Evolutionary conservation across 2,888 invertebrate species (phyloP).

Genomic region (Latheticus oryzae): DNA sequence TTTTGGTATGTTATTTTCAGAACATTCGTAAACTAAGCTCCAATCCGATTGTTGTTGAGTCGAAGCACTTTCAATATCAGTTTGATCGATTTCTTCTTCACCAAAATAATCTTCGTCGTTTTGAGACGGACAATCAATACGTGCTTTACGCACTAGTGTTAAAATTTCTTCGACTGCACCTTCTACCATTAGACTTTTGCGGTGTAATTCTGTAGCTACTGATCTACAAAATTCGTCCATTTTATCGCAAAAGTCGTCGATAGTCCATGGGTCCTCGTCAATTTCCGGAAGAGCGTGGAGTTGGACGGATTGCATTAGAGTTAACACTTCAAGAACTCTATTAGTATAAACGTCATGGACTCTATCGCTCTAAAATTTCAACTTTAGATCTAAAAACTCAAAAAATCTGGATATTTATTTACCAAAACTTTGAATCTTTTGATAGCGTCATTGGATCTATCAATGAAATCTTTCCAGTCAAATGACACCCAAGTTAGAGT

Average conservation of each 20-base stretch:
- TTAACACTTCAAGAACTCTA: slow-evolving; percentile 87
- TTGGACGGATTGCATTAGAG: slow-evolving; percentile 87
- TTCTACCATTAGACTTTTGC: slow-evolving; percentile 90
- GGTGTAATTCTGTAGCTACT: slow-evolving; percentile 81
- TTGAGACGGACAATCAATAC: slow-evolving; percentile 60
- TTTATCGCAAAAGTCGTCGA: slow-evolving; percentile 86
- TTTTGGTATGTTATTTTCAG: slow-evolving; percentile 88
- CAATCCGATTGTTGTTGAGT: slow-evolving; percentile 80
- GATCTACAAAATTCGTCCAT: slow-evolving; percentile 83
- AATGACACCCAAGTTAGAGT: slow-evolving; percentile 89
- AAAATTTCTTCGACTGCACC: slow-evolving; percentile 91
- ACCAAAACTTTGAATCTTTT: slow-evolving; percentile 82
- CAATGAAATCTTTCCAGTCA: slow-evolving; percentile 83
- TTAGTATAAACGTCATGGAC: slow-evolving; percentile 92
- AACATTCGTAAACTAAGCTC: slow-evolving; percentile 87
- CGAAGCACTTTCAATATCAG: slow-evolving; percentile 68
- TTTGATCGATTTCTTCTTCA: slow-evolving; percentile 64
- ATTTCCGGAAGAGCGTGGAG: slow-evolving; percentile 83
- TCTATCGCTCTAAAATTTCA: slow-evolving; percentile 71
- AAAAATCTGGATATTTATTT: too few species aligned
- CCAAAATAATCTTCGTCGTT: slow-evolving; percentile 53
- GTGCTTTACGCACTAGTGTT: slow-evolving; percentile 79
- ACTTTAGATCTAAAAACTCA: too few species aligned
- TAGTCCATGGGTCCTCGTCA: slow-evolving; percentile 86
- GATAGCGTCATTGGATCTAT: slow-evolving; percentile 80